Evolutionary conservation across 2,888 invertebrate genomes (phyloP).

Genomic region (Calliopum simillimum): DNA sequence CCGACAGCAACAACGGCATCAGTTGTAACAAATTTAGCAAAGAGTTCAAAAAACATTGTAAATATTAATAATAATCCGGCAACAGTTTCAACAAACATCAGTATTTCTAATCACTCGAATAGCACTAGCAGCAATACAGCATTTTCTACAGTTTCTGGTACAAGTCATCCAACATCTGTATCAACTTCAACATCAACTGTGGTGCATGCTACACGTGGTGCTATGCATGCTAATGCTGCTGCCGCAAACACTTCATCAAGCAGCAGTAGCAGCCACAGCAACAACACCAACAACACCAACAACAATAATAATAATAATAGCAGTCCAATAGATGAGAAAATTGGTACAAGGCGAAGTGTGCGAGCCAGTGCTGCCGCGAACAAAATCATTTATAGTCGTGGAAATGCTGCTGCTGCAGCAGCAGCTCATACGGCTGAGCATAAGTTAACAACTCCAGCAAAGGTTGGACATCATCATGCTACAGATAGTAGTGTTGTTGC

Average conservation of each 20-base stretch:
- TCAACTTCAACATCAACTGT: slow-evolving; percentile 41
- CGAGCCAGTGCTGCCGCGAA: slow-evolving; percentile 66
- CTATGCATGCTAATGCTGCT: slow-evolving; percentile 46
- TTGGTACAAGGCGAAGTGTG: slow-evolving; percentile 72
- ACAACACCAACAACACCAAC: slow-evolving; percentile 37
- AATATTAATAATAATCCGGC: slow-evolving; percentile 18
- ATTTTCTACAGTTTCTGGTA: slow-evolving; percentile 21
- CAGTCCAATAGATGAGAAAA: slow-evolving; percentile 66
- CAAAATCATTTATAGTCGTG: slow-evolving; percentile 66
- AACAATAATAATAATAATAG: slow-evolving; percentile 45
- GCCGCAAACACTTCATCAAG: slow-evolving; percentile 42
- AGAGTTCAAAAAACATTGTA: slow-evolving; percentile 38
- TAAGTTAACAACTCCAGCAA: slow-evolving; percentile 55
- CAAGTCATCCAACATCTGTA: slow-evolving; percentile 19
- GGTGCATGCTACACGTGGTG: slow-evolving; percentile 58
- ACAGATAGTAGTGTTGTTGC: slow-evolving; percentile 55
- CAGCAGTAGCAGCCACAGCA: slow-evolving; percentile 17
- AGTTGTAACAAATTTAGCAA: slow-evolving; percentile 47
- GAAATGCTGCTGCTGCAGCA: slow-evolving; percentile 55
- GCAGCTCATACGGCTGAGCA: slow-evolving; percentile 46
- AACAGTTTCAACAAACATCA: slow-evolving; percentile 18
- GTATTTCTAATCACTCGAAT: slow-evolving; percentile 24
- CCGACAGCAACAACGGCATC: slow-evolving; percentile 22
- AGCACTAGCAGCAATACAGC: slow-evolving; percentile 34
- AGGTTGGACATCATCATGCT: slow-evolving; percentile 59